Evolutionary conservation across 2,113 vertebrate species (phyloP), one percentile per base, ranked within the genome.

Genomic region (Oryzias melastigma): DNA sequence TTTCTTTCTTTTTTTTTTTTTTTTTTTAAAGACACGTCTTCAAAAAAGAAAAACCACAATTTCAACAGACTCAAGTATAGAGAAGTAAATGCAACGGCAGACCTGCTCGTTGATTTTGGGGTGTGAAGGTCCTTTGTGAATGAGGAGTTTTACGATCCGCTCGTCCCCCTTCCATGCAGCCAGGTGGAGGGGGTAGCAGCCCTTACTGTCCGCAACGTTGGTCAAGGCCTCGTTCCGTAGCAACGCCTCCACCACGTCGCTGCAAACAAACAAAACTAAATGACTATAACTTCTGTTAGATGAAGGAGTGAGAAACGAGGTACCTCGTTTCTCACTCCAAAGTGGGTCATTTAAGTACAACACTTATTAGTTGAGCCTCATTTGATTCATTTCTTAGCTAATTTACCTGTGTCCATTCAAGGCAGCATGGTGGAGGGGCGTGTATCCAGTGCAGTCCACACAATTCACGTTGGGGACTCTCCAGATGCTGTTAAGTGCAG

Each of bases 381-480:
- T 35, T 35, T 35, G 2, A 35, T 35, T 47, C 8, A 40, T 52
- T 2, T 14, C 22, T 3, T 17, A 56, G 71, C 86, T 2, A 18
- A 51, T 74, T 86, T 88, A 99, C 97, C 90, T 98, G 80, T 99
- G 97, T 77, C 97, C 97, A 10, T 99, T 99, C 19, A 99, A 52
- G 70, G 97, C 95, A 14, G 97, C 95, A 16, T 99, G 97, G 84
- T 98, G 97, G 60, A 98, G 92, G 2, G 97, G 97, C 1, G 96
- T 97, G 74, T 98, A 99, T 81, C 97, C 97, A 65, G 96, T 98
- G 77, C 92, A 96, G 90, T 99, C 97, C 68, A 97, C 95, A 60
- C 97, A 99, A 85, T 98, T 99, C 92, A 99, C 96, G 65, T 97
- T 98, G 10, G 97, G 97, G 58, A 96, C 96, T 83, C 97, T 95